These are phyloP conservation scores for Nannoperca australis DNA, from an alignment of 2,797 vertebrate genomes.

Conservation along the genomic window DNA sequence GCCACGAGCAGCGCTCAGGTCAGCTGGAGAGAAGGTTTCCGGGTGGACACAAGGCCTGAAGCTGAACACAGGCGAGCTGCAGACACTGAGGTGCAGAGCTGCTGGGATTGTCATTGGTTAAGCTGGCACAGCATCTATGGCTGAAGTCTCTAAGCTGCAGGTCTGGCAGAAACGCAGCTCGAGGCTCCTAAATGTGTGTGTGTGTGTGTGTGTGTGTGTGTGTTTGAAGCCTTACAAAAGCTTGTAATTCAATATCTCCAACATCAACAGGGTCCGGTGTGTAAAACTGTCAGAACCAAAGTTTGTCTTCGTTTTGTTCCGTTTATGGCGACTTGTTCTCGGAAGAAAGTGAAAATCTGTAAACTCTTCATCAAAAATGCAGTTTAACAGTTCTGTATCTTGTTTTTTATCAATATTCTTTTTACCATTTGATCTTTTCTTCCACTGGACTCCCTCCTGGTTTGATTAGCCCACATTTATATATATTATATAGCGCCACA, in stretches of 20 bases:
- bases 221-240: constrained; percentile 3
- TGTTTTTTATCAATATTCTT: neutral
- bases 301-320: neutral
- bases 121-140: constrained; percentile 58
- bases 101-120: constrained; percentile 25
- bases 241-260: neutral
- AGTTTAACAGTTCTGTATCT: neutral
- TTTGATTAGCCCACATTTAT: neutral
- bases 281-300: neutral
- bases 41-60: constrained; percentile 13
- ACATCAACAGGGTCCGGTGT: neutral
- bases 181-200: constrained; percentile 14
- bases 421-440: neutral
- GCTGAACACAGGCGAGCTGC: constrained; percentile 6
- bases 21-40: constrained; percentile 22
- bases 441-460: neutral
- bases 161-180: constrained; percentile 42
- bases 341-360: neutral
- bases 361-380: neutral
- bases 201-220: neutral
- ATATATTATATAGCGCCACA: too few relatives aligned
- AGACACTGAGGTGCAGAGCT: constrained; percentile 11
- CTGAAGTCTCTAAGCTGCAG: constrained; percentile 35
- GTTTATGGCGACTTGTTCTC: neutral
- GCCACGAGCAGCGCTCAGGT: neutral